Evolutionary conservation across 2,888 invertebrate species (phyloP), one percentile per base, ranked within the genome.

Genomic region (Heliconius aoede): DNA sequence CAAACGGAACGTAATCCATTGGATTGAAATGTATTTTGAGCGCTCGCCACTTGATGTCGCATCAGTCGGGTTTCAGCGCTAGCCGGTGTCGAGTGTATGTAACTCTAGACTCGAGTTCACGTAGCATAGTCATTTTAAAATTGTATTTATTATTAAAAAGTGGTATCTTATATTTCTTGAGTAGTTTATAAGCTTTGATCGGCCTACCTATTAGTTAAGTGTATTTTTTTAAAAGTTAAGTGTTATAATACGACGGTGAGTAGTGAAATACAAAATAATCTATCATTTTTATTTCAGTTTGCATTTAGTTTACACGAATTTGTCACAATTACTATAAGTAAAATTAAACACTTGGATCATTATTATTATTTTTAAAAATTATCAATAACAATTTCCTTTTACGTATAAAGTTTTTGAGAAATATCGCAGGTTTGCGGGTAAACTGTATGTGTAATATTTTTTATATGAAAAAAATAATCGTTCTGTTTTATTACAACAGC

Each of bases 21-120:
- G 78, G 80, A 78, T 88, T 83, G 79, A 81, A 78, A 88, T 83
- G 83, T 88, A 89, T 89, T 89, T 90, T 88, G 83, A 87, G 83
- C 80, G 81, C 78, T 81, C 82, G 78, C 86, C 89, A 87, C 87
- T 79, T 87, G 90, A 88, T 86, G 88, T 86, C 85, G 84, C 84
- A 78, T 82, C 80, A 94, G 94, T 94, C 93, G 94, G 94, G 93
- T 94, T 94, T 94, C 90, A 91, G 90, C 91, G 90, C 89, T 93
- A 87, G 90, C 85, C 86, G 89, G 90, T 87, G 85, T 83, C 78
- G 86, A 89, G 87, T 89, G 91, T 89, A 83, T 84, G 87, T 87
- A 82, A 83, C 82, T 86, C 85, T 90, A 88, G 89, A 87, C 89
- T 91, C 89, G 85, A 85, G 86, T 87, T 86, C 84, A 91, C 92